These are phyloP conservation scores for Acrobasis suavella DNA, from an alignment of 2,888 invertebrate genomes.

Conservation along the genomic window DNA sequence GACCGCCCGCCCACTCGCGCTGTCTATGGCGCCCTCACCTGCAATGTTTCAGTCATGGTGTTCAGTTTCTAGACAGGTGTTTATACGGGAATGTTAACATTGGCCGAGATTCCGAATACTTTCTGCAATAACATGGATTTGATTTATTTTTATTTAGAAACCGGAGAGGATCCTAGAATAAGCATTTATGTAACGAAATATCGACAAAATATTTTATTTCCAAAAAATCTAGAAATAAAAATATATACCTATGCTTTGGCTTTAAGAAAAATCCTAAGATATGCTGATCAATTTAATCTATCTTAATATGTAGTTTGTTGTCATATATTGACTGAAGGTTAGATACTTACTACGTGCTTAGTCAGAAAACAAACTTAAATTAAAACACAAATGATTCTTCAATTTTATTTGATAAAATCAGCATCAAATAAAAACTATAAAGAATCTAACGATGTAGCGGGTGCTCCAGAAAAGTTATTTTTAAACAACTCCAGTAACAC, in stretches of 20 bases:
- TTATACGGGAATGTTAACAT: slow-evolving; percentile 29
- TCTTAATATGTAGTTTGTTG: too few relatives aligned
- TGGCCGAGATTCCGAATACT: slow-evolving; percentile 23
- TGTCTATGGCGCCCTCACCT: slow-evolving; percentile 60
- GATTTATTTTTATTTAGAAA: slow-evolving; percentile 3
- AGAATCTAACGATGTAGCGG: slow-evolving; percentile 15
- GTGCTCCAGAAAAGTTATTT: slow-evolving; percentile 22
- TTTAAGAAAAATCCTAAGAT: too few relatives aligned
- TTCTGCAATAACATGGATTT: slow-evolving; percentile 6
- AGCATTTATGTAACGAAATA: too few relatives aligned
- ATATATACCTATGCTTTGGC: too few relatives aligned
- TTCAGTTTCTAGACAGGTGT: slow-evolving; percentile 36
- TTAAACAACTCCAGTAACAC: slow-evolving; percentile 9
- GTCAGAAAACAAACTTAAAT: not conserved
- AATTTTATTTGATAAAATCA: too few relatives aligned
- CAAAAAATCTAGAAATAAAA: not conserved
- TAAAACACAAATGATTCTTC: too few relatives aligned
- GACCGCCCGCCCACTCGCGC: slow-evolving; percentile 63
- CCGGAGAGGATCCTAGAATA: not conserved
- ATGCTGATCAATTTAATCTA: too few relatives aligned
- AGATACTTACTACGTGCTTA: too few relatives aligned
- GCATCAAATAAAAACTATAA: not conserved
- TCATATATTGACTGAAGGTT: too few relatives aligned
- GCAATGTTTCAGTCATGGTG: slow-evolving; percentile 60
- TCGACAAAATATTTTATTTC: not conserved